phyloP scores from a whole-genome alignment of 2,797 vertebrate genomes.

The Mormyrops boulengeri region DNA sequence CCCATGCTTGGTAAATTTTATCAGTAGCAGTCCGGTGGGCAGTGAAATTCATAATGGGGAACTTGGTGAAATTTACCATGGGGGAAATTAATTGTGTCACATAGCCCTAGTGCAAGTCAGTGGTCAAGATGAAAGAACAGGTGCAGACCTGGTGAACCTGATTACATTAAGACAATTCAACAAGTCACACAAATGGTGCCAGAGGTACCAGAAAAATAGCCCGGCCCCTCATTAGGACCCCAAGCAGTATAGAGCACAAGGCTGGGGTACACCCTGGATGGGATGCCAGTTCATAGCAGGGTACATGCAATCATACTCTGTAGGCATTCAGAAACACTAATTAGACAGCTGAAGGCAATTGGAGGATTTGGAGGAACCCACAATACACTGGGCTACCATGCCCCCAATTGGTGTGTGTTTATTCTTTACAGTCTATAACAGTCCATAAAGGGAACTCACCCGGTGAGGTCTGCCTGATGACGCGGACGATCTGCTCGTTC shows the following conservation, averaged over 20 bases:
- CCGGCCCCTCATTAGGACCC: background rate
- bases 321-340: background rate
- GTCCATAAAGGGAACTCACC: constrained; percentile 56
- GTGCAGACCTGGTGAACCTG: background rate
- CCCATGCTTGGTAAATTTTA: background rate
- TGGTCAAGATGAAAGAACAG: background rate
- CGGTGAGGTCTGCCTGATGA: constrained; percentile 96
- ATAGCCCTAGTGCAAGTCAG: background rate
- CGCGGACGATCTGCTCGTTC: constrained; percentile 92
- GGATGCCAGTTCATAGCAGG: background rate
- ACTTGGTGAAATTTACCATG: background rate
- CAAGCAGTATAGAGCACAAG: background rate
- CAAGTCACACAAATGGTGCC: background rate
- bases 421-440: background rate
- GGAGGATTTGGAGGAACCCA: background rate
- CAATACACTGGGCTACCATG: background rate
- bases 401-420: background rate
- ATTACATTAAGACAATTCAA: background rate
- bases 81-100: background rate
- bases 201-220: background rate
- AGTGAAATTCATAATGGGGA: background rate
- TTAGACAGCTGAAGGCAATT: background rate
- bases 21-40: background rate
- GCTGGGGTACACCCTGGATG: background rate
- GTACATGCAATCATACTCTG: background rate